Percentiles rank a stretch among this genome's conserved stretches.
phyloP scores from a whole-genome alignment of 2,888 invertebrate genomes.

The Drosophila buzzatii region DNA sequence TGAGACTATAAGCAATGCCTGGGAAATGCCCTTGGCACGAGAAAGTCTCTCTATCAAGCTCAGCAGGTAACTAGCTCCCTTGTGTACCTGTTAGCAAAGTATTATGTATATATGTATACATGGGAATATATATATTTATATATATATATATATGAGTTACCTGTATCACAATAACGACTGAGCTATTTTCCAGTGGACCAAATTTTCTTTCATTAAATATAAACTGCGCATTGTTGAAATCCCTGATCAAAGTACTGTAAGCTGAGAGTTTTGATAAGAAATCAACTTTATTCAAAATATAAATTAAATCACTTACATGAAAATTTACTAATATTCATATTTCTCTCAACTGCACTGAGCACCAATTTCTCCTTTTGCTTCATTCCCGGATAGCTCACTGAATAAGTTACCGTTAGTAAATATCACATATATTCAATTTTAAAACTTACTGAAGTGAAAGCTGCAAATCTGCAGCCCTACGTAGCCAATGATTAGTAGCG shows the following conservation, averaged over 20 bases:
- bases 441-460: background rate
- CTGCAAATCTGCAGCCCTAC: background rate
- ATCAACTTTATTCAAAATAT: background rate
- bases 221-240: constrained; percentile 91
- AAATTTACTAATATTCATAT: background rate
- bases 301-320: background rate
- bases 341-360: background rate
- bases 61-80: constrained; percentile 86
- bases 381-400: background rate
- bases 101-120: too few species aligned
- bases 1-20: constrained; percentile 95
- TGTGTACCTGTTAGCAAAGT: constrained; percentile 4
- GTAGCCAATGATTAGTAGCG: background rate
- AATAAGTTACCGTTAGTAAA: background rate
- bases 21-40: constrained; percentile 94
- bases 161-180: constrained; percentile 95
- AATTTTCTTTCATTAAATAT: constrained; percentile 95
- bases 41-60: constrained; percentile 96
- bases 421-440: background rate
- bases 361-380: rapidly evolving
- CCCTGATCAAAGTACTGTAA: constrained; percentile 13
- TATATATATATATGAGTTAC: constrained; percentile 85
- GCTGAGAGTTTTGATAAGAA: background rate
- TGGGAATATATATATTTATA: too few species aligned
- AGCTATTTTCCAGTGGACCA: constrained; percentile 93